A percentile compares a stretch with the other conserved stretches of the same genome.
Conservation (phyloP, 2,888 invertebrate genomes). For the Lycaena phlaeas region DNA sequence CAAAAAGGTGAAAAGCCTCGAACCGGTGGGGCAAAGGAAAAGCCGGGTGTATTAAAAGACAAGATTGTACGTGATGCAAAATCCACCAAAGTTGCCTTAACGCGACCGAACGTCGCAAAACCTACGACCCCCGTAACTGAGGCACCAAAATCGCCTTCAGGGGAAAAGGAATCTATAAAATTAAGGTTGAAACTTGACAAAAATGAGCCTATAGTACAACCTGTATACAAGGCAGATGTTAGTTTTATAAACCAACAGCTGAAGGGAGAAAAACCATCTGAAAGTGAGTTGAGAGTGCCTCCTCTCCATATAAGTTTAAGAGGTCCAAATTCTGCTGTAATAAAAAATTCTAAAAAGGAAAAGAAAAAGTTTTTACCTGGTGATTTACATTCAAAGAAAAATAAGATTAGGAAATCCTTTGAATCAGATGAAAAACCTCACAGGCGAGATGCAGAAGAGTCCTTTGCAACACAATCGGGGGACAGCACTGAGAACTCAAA, state of each 20-base stretch:
- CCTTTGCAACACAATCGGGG: conserved; percentile 41
- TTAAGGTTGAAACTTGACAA: conserved; percentile 87
- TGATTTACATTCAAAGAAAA: conserved; percentile 67
- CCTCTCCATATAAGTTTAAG: conserved; percentile 90
- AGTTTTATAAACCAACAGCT: conserved; percentile 76
- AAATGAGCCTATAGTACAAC: conserved; percentile 82
- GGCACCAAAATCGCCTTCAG: conserved; percentile 47
- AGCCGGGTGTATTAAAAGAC: conserved; percentile 52
- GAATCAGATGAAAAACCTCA: conserved; percentile 51
- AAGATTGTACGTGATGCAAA: conserved; percentile 55
- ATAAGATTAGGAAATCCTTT: conserved; percentile 58
- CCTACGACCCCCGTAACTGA: conserved; percentile 32
- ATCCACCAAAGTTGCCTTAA: conserved; percentile 52
- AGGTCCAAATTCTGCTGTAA: conserved; percentile 88
- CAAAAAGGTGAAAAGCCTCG: conserved; percentile 57
- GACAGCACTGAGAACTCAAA: conserved; percentile 46
- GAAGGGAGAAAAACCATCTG: conserved; percentile 65
- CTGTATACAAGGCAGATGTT: conserved; percentile 86
- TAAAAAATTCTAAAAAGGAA: conserved; percentile 82
- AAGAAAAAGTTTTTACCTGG: conserved; percentile 71
- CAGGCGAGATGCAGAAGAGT: conserved; percentile 48
- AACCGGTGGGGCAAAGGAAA: conserved; percentile 49
- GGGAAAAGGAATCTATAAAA: conserved; percentile 83
- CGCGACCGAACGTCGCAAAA: conserved; percentile 39
- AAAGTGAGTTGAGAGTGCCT: conserved; percentile 85